Base-by-base conservation (phyloP, 1,140 invertebrate species). In the Tetramorium simillimum region DNA sequence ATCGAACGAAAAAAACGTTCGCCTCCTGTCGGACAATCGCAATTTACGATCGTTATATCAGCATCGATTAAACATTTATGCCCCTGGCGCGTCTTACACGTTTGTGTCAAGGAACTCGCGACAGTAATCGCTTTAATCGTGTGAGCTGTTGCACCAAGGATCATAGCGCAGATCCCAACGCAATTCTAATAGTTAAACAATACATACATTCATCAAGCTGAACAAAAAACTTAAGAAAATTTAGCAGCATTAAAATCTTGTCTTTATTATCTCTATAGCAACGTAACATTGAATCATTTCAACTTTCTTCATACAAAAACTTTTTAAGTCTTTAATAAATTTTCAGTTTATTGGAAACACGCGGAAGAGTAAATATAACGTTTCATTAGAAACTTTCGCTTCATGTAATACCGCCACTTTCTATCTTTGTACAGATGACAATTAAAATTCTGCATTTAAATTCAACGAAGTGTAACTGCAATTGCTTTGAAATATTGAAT, bases 31-130 rank as follows among this genome's bases (percentile, higher is more conserved):
- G 28, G 28, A 14, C n/a, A 73, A 69, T 70, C 28, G 70, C 56
- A 77, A 89, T 89, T 89, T 89, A 86, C 70, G 76, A 56, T 84
- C 77, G 88, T 90, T 90, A 87, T 87, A 87, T 90, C 88, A 89
- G 18, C 88, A 86, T 90, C 77, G 72, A 87, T 90, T 90, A 90
- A 89, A 90, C 77, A 82, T 84, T 84, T 89, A 89, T 87, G 18
- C 77, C 24, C 63, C 56, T 56, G 51, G 73, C 46, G 70, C 51
- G 58, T 85, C 78, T 85, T 73, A 43, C 75, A 53, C 69, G 72
- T 73, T 84, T 84, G 73, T 89, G 88, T 87, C 78, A 87, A 90
- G 89, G 85, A 89, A 90, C 89, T 78, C 65, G 6, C 53, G 3
- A 62, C 67, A 62, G 85, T 90, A 78, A 89, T 87, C 67, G 53